phyloP scores from a whole-genome alignment of 2,888 invertebrate species.

The Perizoma affinitatum region DNA sequence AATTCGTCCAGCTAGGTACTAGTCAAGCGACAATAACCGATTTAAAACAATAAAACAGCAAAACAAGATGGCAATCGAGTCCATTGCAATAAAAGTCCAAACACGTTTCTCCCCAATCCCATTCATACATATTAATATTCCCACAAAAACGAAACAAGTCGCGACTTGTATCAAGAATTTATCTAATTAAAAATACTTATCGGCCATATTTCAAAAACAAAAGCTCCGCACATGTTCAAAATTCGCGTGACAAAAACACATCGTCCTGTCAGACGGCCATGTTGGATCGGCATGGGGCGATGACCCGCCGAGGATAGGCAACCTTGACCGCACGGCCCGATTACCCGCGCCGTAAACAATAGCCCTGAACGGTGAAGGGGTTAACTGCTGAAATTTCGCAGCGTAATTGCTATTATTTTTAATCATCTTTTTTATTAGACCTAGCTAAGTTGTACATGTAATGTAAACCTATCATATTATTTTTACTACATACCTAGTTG shows the following conservation, averaged over 20 bases:
- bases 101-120: conserved; percentile 23
- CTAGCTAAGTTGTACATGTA: too few relatives aligned
- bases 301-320: conserved; percentile 70
- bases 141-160: conserved; percentile 31
- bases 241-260: conserved; percentile 65
- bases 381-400: conserved; percentile 6
- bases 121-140: conserved; percentile 25
- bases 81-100: conserved; percentile 10
- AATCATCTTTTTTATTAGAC: background rate
- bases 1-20: background rate
- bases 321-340: conserved; percentile 72
- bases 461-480: too few relatives aligned
- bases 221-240: conserved; percentile 53
- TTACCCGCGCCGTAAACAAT: conserved; percentile 46
- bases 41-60: conserved; percentile 12
- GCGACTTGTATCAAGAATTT: conserved; percentile 31
- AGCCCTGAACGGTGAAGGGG: conserved; percentile 20
- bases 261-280: conserved; percentile 39
- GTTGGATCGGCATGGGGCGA: conserved; percentile 52
- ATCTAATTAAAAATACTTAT: conserved; percentile 45
- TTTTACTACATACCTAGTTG: too few relatives aligned
- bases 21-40: conserved; percentile 1
- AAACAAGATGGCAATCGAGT: conserved; percentile 21
- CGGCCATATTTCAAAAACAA: conserved; percentile 48
- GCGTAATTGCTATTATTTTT: background rate